phyloP scores from a whole-genome alignment of 2,797 vertebrate genomes.

The Babyrousa celebensis region DNA sequence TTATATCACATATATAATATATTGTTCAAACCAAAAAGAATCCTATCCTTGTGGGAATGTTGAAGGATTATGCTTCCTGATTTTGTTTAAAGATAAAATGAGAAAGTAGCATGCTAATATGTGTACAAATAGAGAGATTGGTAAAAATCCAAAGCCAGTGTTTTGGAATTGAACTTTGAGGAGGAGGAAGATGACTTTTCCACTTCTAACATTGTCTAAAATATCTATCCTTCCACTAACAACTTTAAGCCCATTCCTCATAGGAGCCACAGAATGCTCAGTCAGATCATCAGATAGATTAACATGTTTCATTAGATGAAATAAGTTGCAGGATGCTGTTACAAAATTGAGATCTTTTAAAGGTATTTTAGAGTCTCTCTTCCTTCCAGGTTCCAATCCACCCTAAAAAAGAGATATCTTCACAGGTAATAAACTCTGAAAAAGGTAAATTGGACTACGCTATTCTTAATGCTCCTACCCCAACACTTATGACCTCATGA shows the following conservation, averaged over 20 bases:
- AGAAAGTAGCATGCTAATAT: not conserved
- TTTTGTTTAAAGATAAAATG: slow-evolving; percentile 18
- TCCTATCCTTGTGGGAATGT: not conserved
- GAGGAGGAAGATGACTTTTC: not conserved
- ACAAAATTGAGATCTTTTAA: not conserved
- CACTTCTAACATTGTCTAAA: not conserved
- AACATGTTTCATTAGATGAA: not conserved
- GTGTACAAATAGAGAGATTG: not conserved
- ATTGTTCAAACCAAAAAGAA: not conserved
- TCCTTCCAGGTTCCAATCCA: not conserved
- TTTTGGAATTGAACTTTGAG: slow-evolving; percentile 8
- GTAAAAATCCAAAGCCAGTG: not conserved
- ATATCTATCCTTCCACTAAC: not conserved
- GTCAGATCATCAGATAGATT: not conserved
- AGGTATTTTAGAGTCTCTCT: not conserved
- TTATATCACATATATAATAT: not conserved
- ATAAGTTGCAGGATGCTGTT: not conserved
- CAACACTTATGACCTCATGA: not conserved
- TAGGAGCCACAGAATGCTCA: not conserved
- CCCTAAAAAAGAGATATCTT: not conserved
- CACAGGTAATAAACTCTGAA: not conserved
- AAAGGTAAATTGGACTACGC: not conserved
- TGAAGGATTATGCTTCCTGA: not conserved
- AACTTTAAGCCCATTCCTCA: not conserved
- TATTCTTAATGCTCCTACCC: not conserved